Conservation (phyloP, 2,888 invertebrate species). For the Tipula lateralis region DNA sequence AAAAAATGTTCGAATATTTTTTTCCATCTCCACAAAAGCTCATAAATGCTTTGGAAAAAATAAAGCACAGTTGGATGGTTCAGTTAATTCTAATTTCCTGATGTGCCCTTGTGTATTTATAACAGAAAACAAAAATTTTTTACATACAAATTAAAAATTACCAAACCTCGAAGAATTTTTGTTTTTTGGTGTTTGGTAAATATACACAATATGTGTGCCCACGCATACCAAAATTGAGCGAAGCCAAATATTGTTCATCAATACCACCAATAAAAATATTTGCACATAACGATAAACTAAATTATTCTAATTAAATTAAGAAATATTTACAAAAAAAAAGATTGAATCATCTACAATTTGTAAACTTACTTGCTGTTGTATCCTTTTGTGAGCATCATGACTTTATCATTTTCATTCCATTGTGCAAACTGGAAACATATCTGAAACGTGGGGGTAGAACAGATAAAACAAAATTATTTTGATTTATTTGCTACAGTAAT, state of each 20-base stretch:
- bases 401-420: not conserved
- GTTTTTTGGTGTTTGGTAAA: too few species aligned
- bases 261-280: not conserved
- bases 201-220: not conserved
- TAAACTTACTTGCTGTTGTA: slow-evolving; percentile 1
- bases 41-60: not conserved
- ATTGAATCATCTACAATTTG: not conserved
- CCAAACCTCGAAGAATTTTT: not conserved
- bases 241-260: not conserved
- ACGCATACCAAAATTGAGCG: not conserved
- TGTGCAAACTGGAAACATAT: not conserved
- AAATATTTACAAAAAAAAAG: not conserved
- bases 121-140: not conserved
- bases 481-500: not conserved
- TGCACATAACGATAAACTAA: not conserved
- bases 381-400: slow-evolving; percentile 19
- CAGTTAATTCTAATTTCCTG: slow-evolving; percentile 1
- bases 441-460: not conserved
- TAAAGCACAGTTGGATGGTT: slow-evolving; percentile 9
- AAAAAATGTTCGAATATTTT: not conserved
- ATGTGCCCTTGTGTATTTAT: not conserved
- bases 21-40: not conserved
- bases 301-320: not conserved
- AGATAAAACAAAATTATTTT: not conserved
- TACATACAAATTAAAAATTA: not conserved